Base-by-base conservation (phyloP, 1,140 invertebrate species). In the Tetranychus urticae region DNA sequence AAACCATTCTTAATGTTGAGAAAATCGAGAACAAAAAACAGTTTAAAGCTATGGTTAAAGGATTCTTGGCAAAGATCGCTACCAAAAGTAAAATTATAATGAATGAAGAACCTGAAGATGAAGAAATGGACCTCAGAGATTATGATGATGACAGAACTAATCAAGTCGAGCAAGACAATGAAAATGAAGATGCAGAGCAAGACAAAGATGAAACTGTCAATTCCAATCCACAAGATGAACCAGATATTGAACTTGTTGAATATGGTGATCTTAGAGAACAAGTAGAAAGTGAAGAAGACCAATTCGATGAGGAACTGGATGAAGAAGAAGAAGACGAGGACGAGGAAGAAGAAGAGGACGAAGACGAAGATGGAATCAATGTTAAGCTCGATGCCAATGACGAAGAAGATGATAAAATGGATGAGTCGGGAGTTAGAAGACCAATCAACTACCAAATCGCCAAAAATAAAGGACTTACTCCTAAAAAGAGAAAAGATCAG, bases 381-480 rank as follows among this genome's bases (percentile, higher is more conserved):
- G 65, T 66, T 10, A 66, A 67, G 48, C 66, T 57, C 63, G 69
- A 63, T 61, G 68, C 63, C 68, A 60, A 68, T 52, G 70, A 52
- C 65, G 58, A 60, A 48, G 55, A 45, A 57, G 67, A 69, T 58
- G 56, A 63, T 63, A 56, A 61, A 50, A 56, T 45, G 47, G 45
- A 61, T 37, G 60, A 31, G 13, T 31, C 58, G 46, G 52, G 62
- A 60, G 34, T 75, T 42, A 90, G 87, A 69, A 76, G 90, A 68
- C 79, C 79, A 58, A 92, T 94, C 65, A 92, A 84, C 23, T 89
- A 89, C 71, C 78, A 91, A 78, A 94, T 94, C 68, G 81, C 84
- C 8, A 94, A 94, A 72, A 97, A 97, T 69, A 93, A 90, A 74
- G 90, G 90, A 47, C 75, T 96, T 1, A 91, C 83, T 47, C 86